These are phyloP conservation scores for Melanogrammus aeglefinus DNA, from an alignment of 2,797 vertebrate species.

Conservation along the genomic window DNA sequence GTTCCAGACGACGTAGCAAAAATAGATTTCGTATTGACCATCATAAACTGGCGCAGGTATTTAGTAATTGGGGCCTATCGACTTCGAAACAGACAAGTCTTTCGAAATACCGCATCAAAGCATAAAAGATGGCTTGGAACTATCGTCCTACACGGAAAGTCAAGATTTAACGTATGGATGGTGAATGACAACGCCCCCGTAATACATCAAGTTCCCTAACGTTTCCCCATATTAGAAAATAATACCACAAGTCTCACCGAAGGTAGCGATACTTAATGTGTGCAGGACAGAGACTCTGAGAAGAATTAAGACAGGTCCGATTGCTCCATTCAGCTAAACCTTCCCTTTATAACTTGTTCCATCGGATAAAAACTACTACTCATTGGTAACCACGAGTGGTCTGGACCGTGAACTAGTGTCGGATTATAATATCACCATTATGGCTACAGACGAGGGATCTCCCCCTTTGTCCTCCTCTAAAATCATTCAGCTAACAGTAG, in stretches of 20 bases:
- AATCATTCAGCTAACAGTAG: constrained; percentile 48
- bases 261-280: constrained; percentile 53
- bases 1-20: constrained; percentile 45
- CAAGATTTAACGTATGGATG: constrained; percentile 56
- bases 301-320: constrained; percentile 40
- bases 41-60: constrained; percentile 56
- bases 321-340: constrained; percentile 29
- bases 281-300: constrained; percentile 51
- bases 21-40: constrained; percentile 53
- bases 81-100: constrained; percentile 57
- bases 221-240: constrained; percentile 49
- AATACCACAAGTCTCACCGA: constrained; percentile 26
- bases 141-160: constrained; percentile 58
- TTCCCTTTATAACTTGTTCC: constrained; percentile 60
- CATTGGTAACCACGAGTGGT: constrained; percentile 40
- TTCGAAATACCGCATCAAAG: constrained; percentile 67
- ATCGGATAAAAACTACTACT: constrained; percentile 59
- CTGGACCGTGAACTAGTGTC: constrained; percentile 51
- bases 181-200: constrained; percentile 67
- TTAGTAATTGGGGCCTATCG: constrained; percentile 48
- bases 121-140: constrained; percentile 63
- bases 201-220: too few species aligned
- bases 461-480: constrained; percentile 49
- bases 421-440: constrained; percentile 64
- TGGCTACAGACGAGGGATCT: constrained; percentile 58